A percentile compares a stretch with the other conserved stretches of the same genome.
Conservation (phyloP, 1,140 invertebrate genomes). For the Dryas iulia region DNA sequence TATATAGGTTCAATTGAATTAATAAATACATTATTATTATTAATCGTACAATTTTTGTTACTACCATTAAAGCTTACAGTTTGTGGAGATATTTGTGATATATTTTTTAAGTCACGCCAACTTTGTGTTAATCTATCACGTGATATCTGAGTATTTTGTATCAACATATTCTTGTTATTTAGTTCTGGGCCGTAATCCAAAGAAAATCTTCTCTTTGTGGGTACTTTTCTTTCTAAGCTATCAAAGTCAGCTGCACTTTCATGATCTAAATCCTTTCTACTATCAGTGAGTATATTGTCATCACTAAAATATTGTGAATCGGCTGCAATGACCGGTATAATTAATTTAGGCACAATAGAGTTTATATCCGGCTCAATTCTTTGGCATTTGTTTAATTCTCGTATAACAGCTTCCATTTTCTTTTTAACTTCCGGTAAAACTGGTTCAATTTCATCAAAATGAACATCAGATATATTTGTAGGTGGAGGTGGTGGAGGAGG, state of each 20-base stretch:
- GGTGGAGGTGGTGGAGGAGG: slow-evolving; percentile 75
- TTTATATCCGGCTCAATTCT: slow-evolving; percentile 60
- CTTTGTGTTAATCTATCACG: slow-evolving; percentile 55
- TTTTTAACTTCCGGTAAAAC: slow-evolving; percentile 78
- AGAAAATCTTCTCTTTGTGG: slow-evolving; percentile 64
- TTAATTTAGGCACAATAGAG: slow-evolving; percentile 57
- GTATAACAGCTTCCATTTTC: slow-evolving; percentile 82
- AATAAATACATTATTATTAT: slow-evolving; percentile 53
- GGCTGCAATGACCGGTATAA: slow-evolving; percentile 68
- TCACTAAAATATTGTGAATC: slow-evolving; percentile 63
- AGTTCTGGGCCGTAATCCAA: slow-evolving; percentile 61
- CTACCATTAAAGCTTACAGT: slow-evolving; percentile 30
- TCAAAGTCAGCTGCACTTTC: slow-evolving; percentile 82
- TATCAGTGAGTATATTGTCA: slow-evolving; percentile 45
- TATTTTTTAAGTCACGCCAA: slow-evolving; percentile 65
- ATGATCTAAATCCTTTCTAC: slow-evolving; percentile 41
- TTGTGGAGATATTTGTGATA: slow-evolving; percentile 40
- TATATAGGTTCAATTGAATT: slow-evolving; percentile 79
- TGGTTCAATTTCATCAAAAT: slow-evolving; percentile 43
- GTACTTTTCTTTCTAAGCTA: slow-evolving; percentile 84
- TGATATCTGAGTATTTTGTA: slow-evolving; percentile 35
- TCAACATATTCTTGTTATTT: slow-evolving; percentile 38
- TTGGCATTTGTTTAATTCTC: slow-evolving; percentile 75
- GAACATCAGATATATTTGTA: slow-evolving; percentile 30
- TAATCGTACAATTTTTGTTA: slow-evolving; percentile 30